Evolutionary conservation across 2,888 invertebrate genomes (phyloP).

Genomic region (Sphaeridia pumilis): DNA sequence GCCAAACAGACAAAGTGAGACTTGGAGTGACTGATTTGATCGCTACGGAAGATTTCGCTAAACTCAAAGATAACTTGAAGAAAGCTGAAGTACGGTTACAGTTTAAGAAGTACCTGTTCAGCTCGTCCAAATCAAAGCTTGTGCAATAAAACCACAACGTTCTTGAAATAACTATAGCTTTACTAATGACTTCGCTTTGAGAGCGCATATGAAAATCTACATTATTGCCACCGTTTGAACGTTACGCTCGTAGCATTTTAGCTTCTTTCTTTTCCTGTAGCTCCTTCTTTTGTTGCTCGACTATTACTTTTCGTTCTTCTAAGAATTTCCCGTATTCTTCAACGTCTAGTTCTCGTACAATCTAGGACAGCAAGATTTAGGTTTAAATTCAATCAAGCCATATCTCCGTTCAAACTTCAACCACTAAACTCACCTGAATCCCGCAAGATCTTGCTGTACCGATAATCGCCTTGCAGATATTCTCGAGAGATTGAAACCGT

Average conservation of each 20-base stretch:
- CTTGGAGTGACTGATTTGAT: slow-evolving; percentile 35
- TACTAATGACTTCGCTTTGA: too few species aligned
- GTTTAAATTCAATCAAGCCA: neutral
- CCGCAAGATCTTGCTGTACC: slow-evolving; percentile 69
- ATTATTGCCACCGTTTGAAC: too few species aligned
- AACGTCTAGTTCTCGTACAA: slow-evolving; percentile 63
- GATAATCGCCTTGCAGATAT: slow-evolving; percentile 68
- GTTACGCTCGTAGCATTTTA: slow-evolving; percentile 83
- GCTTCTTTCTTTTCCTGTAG: slow-evolving; percentile 76
- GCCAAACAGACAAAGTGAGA: slow-evolving; percentile 55
- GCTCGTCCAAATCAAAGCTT: neutral
- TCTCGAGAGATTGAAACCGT: slow-evolving; percentile 51
- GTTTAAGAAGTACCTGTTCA: slow-evolving; percentile 13
- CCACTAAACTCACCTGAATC: slow-evolving; percentile 53
- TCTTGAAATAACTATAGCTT: too few species aligned
- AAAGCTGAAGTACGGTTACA: slow-evolving; percentile 5
- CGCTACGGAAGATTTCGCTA: neutral
- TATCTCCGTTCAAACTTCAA: too few species aligned
- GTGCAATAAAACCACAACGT: too few species aligned
- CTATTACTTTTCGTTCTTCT: slow-evolving; percentile 54
- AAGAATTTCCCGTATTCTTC: slow-evolving; percentile 72
- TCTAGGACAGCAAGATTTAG: slow-evolving; percentile 33
- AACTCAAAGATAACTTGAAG: slow-evolving; percentile 10
- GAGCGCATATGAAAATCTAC: too few species aligned
- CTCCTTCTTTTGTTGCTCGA: slow-evolving; percentile 62